Evolutionary conservation across 1,140 invertebrate species (phyloP).

Genomic region (Portunus trituberculatus): DNA sequence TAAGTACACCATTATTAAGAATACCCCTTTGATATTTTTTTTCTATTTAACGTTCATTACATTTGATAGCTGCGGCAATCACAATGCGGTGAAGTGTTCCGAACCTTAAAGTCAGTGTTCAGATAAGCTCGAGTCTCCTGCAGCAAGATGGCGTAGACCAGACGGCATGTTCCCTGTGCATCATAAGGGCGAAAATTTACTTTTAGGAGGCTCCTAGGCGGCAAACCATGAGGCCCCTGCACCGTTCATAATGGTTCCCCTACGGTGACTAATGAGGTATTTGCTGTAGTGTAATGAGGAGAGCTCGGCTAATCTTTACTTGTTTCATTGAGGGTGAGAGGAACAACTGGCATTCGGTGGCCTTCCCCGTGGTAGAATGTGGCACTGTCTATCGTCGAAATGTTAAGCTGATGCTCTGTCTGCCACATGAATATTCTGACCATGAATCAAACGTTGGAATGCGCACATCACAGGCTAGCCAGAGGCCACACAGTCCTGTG

Average conservation of each 20-base stretch:
- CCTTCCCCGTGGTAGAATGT: neutral
- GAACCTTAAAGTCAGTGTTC: too few species aligned
- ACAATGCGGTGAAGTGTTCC: neutral
- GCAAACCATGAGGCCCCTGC: neutral
- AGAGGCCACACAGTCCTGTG: neutral
- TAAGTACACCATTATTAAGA: neutral
- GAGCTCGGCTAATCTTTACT: neutral
- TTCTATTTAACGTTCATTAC: neutral
- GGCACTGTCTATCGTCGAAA: neutral
- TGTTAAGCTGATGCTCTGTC: constrained; percentile 21
- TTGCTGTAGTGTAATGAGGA: neutral
- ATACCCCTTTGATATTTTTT: neutral
- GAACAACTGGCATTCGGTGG: neutral
- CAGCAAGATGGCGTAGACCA: neutral
- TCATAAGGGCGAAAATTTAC: neutral
- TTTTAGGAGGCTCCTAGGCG: neutral
- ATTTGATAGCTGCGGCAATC: neutral
- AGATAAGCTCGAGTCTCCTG: too few species aligned
- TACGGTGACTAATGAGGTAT: neutral
- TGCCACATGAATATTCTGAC: constrained; percentile 12
- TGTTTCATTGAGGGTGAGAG: neutral
- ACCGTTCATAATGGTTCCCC: neutral
- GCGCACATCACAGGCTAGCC: neutral
- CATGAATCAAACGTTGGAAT: constrained; percentile 14
- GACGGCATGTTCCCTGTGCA: neutral